A percentile compares a stretch with the other conserved stretches of the same genome.
Conservation (phyloP, 2,113 vertebrate genomes). For the Neolamprologus caudopunctatus region DNA sequence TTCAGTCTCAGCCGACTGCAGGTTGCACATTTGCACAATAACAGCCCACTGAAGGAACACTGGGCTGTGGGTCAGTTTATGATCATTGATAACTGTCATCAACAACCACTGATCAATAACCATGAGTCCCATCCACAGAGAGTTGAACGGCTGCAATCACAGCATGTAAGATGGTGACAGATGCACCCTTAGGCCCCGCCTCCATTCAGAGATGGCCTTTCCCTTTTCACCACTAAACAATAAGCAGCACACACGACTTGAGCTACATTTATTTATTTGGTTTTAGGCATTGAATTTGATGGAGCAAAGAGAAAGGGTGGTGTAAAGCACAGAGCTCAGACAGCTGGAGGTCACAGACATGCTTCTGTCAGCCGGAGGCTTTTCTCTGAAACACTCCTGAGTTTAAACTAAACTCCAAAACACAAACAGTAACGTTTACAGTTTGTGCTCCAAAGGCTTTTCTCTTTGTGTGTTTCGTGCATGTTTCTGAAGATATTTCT, state of each 20-base stretch:
- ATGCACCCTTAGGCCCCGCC: fast-evolving
- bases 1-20: background rate
- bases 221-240: background rate
- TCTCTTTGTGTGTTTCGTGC: background rate
- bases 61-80: fast-evolving
- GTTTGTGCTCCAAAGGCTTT: background rate
- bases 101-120: background rate
- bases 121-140: fast-evolving
- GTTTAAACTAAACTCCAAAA: background rate
- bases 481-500: background rate
- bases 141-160: background rate
- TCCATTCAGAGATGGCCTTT: fast-evolving
- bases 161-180: background rate
- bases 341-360: background rate
- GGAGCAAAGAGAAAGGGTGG: background rate
- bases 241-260: background rate
- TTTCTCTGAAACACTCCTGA: background rate
- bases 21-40: background rate
- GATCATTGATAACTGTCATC: background rate
- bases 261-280: slow-evolving; percentile 67
- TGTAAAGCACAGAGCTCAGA: background rate
- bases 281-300: slow-evolving; percentile 54
- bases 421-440: background rate
- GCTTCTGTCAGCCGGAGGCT: background rate
- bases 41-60: background rate